Evolutionary conservation across 2,113 vertebrate species (phyloP).

Genomic region (Chloroceryle aenea): DNA sequence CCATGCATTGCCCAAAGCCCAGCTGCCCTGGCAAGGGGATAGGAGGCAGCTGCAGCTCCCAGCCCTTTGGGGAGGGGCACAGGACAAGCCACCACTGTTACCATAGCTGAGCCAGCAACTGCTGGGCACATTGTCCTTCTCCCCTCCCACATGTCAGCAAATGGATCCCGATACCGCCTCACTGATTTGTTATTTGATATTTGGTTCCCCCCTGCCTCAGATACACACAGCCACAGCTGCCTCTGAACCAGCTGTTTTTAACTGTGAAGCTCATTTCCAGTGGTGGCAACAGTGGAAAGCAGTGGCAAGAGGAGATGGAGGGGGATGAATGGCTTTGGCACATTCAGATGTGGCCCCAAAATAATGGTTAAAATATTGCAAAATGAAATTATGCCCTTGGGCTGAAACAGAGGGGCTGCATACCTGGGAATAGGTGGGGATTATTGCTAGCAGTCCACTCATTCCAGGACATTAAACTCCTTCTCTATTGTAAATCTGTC

Average conservation of each 20-base stretch:
- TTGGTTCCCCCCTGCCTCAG: background rate
- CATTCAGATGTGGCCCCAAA: background rate
- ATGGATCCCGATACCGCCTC: background rate
- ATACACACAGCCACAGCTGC: background rate
- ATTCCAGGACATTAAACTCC: background rate
- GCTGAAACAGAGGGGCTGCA: background rate
- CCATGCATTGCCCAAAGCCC: background rate
- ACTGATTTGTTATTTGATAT: background rate
- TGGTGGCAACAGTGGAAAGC: background rate
- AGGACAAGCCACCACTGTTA: background rate
- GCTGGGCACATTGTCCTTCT: background rate
- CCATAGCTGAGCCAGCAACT: background rate
- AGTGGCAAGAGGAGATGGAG: background rate
- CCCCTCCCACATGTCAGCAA: background rate
- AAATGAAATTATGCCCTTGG: background rate
- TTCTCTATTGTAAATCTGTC: background rate
- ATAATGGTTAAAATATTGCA: background rate
- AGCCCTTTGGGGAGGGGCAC: background rate
- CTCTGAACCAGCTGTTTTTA: background rate
- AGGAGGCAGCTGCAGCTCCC: background rate
- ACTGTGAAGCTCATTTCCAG: background rate
- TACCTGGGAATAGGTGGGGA: background rate
- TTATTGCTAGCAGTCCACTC: background rate
- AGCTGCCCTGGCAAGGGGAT: fast-evolving
- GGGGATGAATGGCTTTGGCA: background rate